Evolutionary conservation across 2,113 vertebrate species (phyloP).

Genomic region (Daubentonia madagascariensis): DNA sequence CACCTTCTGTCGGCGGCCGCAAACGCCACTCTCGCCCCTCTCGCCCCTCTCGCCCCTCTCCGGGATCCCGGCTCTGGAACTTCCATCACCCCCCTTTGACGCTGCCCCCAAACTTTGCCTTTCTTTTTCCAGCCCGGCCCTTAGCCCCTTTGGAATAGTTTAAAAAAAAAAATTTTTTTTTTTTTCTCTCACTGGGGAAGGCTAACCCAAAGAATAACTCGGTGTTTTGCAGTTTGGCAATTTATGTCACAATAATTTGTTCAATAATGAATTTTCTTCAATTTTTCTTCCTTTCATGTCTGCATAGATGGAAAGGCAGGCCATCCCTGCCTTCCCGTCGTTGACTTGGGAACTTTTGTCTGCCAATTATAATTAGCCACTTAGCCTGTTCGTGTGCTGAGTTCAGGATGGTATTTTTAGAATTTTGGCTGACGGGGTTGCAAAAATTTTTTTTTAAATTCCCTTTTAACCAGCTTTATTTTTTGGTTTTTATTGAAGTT

Average conservation of each 20-base stretch:
- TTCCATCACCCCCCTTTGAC: neutral
- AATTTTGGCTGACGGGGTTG: neutral
- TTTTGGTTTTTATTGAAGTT: neutral
- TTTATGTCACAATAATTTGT: neutral
- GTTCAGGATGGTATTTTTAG: conserved; percentile 34
- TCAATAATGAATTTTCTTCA: neutral
- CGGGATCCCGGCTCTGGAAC: neutral
- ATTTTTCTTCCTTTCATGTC: neutral
- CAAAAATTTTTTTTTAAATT: neutral
- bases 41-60: neutral
- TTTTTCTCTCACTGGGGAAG: neutral
- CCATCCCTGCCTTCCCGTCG: neutral
- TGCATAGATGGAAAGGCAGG: neutral
- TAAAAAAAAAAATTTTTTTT: neutral
- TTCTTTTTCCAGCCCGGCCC: neutral
- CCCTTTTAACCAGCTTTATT: neutral
- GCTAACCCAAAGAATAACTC: neutral
- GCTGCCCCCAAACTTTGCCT: conserved; percentile 46
- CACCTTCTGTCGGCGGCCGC: neutral
- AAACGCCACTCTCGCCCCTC: neutral
- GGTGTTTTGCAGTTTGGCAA: neutral
- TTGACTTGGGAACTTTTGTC: conserved; percentile 27
- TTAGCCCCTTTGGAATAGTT: neutral
- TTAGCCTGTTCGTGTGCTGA: neutral
- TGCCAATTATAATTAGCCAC: neutral